These are phyloP conservation scores for Saccostrea echinata DNA, from an alignment of 1,140 invertebrate genomes.

Conservation along the genomic window DNA sequence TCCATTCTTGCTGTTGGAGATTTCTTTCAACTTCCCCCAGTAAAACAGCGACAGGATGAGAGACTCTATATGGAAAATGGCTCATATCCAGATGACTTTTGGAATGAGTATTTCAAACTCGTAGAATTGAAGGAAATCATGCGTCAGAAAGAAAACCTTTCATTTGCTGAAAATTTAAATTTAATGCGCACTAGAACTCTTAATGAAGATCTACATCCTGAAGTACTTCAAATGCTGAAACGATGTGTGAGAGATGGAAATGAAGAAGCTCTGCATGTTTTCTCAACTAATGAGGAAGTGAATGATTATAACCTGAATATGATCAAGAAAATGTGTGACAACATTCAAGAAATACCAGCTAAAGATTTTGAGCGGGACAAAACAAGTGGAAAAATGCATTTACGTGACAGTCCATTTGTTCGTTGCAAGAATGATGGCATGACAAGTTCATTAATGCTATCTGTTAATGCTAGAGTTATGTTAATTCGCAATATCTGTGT, in stretches of 20 bases:
- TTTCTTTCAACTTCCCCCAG: too few species aligned
- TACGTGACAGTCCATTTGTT: not conserved
- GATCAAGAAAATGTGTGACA: not conserved
- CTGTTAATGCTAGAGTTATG: too few species aligned
- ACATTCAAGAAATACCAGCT: not conserved
- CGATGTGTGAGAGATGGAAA: too few species aligned
- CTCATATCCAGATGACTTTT: too few species aligned
- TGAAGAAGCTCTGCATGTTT: too few species aligned
- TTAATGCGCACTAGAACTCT: not conserved
- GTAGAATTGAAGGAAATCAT: too few species aligned
- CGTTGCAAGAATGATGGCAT: not conserved
- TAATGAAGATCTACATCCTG: not conserved
- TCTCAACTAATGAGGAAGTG: conserved; percentile 30
- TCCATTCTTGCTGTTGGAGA: too few species aligned
- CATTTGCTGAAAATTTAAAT: not conserved
- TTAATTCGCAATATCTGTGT: conserved; percentile 42
- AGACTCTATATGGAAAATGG: not conserved
- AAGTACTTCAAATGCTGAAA: conserved; percentile 7
- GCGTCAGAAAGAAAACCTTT: not conserved
- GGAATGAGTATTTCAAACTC: too few species aligned
- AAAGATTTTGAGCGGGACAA: conserved; percentile 33
- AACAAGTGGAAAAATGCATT: conserved; percentile 10
- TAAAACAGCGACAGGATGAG: not conserved
- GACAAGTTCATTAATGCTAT: too few species aligned
- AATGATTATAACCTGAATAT: conserved; percentile 28